Conservation (phyloP, 2,797 vertebrate genomes). For the Spatula versicolor region DNA sequence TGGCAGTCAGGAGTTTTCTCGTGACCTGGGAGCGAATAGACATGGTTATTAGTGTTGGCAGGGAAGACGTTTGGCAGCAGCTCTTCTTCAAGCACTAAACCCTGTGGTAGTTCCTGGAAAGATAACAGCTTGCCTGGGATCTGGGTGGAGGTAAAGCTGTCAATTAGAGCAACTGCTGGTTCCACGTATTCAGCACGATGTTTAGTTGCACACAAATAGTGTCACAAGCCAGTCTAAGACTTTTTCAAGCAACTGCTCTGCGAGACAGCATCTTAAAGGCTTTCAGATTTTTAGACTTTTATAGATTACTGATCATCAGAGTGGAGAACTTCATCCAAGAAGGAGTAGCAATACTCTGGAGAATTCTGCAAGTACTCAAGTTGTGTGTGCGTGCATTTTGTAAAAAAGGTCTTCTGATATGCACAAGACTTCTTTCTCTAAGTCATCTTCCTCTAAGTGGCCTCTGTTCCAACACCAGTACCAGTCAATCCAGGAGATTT, state of each 20-base stretch:
- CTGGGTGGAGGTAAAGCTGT: background rate
- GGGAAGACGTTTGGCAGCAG: background rate
- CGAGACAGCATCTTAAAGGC: background rate
- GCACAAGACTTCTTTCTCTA: background rate
- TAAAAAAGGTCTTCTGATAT: background rate
- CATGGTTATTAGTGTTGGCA: background rate
- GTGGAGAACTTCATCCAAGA: background rate
- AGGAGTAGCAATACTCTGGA: background rate
- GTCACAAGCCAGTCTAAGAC: background rate
- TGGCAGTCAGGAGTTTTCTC: background rate
- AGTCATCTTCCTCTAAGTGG: background rate
- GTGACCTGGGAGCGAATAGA: background rate
- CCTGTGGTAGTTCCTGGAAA: background rate
- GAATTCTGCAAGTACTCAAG: background rate
- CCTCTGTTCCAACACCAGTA: background rate
- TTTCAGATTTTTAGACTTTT: background rate
- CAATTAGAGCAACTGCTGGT: background rate
- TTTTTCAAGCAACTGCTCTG: background rate
- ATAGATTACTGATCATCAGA: background rate
- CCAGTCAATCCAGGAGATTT: background rate
- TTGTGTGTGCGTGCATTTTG: background rate
- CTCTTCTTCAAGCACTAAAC: background rate
- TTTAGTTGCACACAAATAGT: background rate
- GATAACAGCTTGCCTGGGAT: background rate
- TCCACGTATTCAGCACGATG: fast-evolving